Percentiles rank a stretch among this genome's conserved stretches.
Evolutionary conservation across 2,797 vertebrate species (phyloP).

Genomic region (Decapterus maruadsi): DNA sequence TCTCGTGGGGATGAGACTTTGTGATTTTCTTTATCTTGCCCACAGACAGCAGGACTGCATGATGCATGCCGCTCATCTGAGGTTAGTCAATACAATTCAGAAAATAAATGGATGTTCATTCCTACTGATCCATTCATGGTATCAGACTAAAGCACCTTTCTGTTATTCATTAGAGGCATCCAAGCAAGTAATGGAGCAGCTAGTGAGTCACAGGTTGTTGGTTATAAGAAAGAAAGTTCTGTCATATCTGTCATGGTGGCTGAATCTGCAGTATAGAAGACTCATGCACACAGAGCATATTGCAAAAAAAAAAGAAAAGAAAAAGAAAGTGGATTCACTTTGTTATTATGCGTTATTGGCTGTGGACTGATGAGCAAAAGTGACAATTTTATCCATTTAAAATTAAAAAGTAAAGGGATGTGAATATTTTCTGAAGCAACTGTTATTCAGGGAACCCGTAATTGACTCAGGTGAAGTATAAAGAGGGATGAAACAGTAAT

Average conservation of each 20-base stretch:
- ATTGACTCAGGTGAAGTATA: background rate
- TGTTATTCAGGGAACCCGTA: constrained; percentile 1
- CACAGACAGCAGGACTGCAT: background rate
- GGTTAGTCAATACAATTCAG: constrained; percentile 18
- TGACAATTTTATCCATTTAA: background rate
- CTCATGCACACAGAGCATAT: background rate
- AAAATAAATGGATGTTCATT: constrained; percentile 35
- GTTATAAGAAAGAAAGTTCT: constrained; percentile 22
- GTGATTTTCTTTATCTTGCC: background rate
- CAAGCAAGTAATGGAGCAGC: constrained; percentile 45
- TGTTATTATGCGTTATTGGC: background rate
- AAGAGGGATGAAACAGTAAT: background rate
- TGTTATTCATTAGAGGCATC: constrained; percentile 35
- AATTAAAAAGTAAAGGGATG: background rate
- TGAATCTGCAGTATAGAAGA: constrained; percentile 2
- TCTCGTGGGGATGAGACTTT: background rate
- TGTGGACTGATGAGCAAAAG: background rate
- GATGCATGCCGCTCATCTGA: background rate
- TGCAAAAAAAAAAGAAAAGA: background rate
- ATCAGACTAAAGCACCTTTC: constrained; percentile 41
- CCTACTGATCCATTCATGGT: constrained; percentile 24
- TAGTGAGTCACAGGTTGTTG: constrained; percentile 36
- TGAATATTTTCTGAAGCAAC: background rate
- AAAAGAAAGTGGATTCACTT: background rate
- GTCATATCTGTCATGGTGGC: constrained; percentile 21